Percentiles rank a stretch among this genome's conserved stretches.
Evolutionary conservation across 1,140 invertebrate species (phyloP).

Genomic region (Nomia melanderi): DNA sequence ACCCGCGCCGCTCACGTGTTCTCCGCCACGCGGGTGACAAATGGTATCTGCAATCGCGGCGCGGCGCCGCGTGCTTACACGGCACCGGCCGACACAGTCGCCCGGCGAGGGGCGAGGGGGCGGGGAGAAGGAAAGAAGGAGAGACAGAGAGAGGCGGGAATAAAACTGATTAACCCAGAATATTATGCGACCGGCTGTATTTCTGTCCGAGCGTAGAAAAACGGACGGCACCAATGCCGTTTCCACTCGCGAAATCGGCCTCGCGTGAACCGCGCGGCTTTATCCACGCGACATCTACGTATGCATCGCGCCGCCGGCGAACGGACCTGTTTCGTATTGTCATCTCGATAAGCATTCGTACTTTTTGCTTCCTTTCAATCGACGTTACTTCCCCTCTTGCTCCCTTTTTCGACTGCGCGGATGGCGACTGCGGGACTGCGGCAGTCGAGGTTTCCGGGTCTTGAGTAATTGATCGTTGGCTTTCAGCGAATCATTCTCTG

Average conservation of each 20-base stretch:
- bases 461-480: no score
- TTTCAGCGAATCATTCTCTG: no score
- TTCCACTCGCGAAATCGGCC: not conserved
- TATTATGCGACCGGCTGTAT: conserved; percentile 30
- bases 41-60: conserved; percentile 52
- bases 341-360: no score
- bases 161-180: conserved; percentile 47
- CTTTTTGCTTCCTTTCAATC: no score
- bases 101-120: not conserved
- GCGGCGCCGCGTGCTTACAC: conserved; percentile 13
- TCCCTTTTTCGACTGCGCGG: no score
- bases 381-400: no score
- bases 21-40: conserved; percentile 39
- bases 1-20: conserved; percentile 40
- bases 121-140: no score
- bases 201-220: conserved; percentile 9
- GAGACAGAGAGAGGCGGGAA: conserved; percentile 5
- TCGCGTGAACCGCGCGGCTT: conserved; percentile 4
- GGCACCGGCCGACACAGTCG: conserved; percentile 30
- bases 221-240: not conserved
- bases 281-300: conserved; percentile 3
- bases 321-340: no score
- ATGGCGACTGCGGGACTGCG: no score
- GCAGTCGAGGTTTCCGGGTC: no score
- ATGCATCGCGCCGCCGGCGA: not conserved